Base-by-base conservation (phyloP, 2,797 vertebrate genomes). In the Halcyon smyrnensis region DNA sequence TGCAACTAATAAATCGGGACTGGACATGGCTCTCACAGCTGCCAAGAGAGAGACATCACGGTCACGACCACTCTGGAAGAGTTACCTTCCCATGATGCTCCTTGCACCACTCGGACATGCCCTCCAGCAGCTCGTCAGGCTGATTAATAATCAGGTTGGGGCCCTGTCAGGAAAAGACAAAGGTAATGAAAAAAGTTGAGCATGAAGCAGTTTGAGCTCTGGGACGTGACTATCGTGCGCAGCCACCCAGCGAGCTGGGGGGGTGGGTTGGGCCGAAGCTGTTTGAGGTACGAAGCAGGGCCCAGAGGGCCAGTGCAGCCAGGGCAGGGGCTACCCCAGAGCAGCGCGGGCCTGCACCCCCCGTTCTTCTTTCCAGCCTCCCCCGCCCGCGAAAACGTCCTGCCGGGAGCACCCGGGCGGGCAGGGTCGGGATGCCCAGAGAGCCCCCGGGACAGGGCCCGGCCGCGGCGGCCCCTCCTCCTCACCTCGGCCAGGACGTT, bases 31-130 rank as follows among this genome's bases (percentile, higher is more conserved):
- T 7, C 6, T 0, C 48, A 16, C 0, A 21, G 23, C 15, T 10
- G 90, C 76, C 37, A 30, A 46, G 57, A 8, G 54, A 14, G n/a
- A 57, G 91, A 18, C 69, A 56, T 25, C 3, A 75, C 20, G 36
- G 71, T 45, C 48, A 14, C 8, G 79, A 57, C 60, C 0, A 51
- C 28, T 8, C 13, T 2, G 6, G 43, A 7, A 6, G 30, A 43
- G 43, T 97, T 97, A 99, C 99, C 98, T 99, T 98, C 34, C 99
- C 99, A 41, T 99, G 99, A 68, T 99, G 99, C 94, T 99, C 98
- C 95, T 98, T 99, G 97, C 99, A 99, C 99, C 99, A 99, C 34
- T 99, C 98, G 2, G 99, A 99, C 99, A 99, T 99, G 96, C 98
- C 80, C 11, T 99, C 99, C 97, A 99, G 97, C 85, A 99, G 97